A percentile compares a stretch with the other conserved stretches of the same genome.
phyloP scores from a whole-genome alignment of 2,888 invertebrate genomes.

The Pyrrhia umbra region DNA sequence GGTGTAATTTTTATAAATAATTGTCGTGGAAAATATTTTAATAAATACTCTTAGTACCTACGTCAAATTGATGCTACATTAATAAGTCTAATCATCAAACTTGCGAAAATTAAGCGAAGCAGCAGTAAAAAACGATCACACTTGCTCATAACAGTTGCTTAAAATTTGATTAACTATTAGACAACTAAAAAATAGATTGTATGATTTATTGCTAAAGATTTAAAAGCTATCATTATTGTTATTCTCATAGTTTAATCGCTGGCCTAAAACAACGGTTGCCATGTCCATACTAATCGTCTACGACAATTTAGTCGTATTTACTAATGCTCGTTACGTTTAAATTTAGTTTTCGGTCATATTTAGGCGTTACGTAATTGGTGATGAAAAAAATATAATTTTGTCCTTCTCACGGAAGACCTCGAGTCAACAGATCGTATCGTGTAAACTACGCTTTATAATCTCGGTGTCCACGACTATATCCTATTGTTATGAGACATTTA shows the following conservation, averaged over 20 bases:
- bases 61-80: conserved; percentile 46
- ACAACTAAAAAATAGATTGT: conserved; percentile 57
- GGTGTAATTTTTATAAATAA: conserved; percentile 63
- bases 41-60: conserved; percentile 31
- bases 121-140: conserved; percentile 57
- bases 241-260: conserved; percentile 47
- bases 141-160: conserved; percentile 59
- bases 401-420: conserved; percentile 81
- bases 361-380: conserved; percentile 78
- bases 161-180: conserved; percentile 64
- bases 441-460: conserved; percentile 84
- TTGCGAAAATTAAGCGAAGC: conserved; percentile 45
- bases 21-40: conserved; percentile 52
- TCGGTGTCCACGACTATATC: conserved; percentile 76
- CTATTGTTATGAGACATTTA: conserved; percentile 82
- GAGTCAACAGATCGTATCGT: conserved; percentile 81
- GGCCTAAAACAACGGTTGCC: conserved; percentile 34
- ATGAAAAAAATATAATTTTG: conserved; percentile 82
- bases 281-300: conserved; percentile 67
- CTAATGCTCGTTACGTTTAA: conserved; percentile 72
- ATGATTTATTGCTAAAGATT: conserved; percentile 63
- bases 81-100: conserved; percentile 46
- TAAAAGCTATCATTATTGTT: conserved; percentile 62
- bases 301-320: conserved; percentile 67
- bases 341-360: conserved; percentile 81